Base-by-base conservation (phyloP, 2,888 invertebrate species). In the Ectobius pallidus region DNA sequence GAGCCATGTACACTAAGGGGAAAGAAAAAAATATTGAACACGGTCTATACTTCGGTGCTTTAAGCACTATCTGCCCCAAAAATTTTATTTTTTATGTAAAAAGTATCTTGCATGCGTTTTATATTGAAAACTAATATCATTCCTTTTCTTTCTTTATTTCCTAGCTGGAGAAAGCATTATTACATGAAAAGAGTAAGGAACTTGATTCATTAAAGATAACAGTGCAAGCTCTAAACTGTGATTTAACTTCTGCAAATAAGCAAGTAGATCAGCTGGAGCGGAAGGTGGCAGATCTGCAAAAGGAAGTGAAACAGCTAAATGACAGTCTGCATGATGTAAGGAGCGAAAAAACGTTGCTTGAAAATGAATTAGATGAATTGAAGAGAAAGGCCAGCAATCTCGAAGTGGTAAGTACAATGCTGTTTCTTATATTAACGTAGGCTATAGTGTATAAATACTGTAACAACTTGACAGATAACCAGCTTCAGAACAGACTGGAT, bases 331-430 rank as follows among this genome's bases (percentile, higher is more conserved):
- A 27, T 25, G 25, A n/a, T 18, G 16, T 65, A 0, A 18, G 18
- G 11, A 82, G 82, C 78, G 79, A 82, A 69, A 83, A 81, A 67
- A 79, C 78, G 20, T 81, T 79, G 9, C 74, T 81, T 0, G 81
- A 81, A 42, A 71, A 78, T 0, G 81, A 81, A 39, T 72, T 81
- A 2, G 80, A 82, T 32, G 81, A 81, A 62, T 73, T 81, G 9
- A 80, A 46, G 44, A 46, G 30, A 11, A 65, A 39, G 81, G 27
- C n/a, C 16, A 27, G 30, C 18, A 46, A 44, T 18, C 22, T 65
- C 18, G 65, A 65, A n/a, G 7, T 65, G 46, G 65, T 42, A 65
- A 44, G 42, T 68, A 44, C n/a, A n/a, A 4, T 63, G 30, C 34
- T 34, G 7, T 34, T 34, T n/a, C n/a, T n/a, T n/a, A n/a, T n/a